phyloP scores from a whole-genome alignment of 1,140 invertebrate species.

The Scylla paramamosain region DNA sequence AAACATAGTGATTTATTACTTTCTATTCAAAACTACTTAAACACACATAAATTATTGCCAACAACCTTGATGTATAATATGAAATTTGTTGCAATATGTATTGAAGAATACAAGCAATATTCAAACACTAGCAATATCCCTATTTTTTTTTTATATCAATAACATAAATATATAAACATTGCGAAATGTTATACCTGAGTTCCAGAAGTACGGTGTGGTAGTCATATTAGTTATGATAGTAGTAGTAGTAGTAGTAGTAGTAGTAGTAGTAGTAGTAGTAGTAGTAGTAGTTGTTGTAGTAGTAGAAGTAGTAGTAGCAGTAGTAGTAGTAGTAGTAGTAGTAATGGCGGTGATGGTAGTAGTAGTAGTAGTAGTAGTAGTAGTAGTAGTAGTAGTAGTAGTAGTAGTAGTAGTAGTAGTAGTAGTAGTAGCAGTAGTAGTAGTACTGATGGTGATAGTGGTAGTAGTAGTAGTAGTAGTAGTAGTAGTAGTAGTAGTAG shows the following conservation, averaged over 20 bases:
- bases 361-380: constrained; percentile 22
- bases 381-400: constrained; percentile 24
- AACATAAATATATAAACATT: no score
- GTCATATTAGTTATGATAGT: no score
- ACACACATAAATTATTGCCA: no score
- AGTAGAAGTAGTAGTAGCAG: not conserved
- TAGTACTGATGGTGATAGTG: not conserved
- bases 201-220: no score
- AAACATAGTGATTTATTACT: no score
- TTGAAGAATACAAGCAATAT: no score
- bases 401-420: constrained; percentile 23
- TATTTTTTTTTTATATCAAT: no score
- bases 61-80: no score
- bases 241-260: not conserved
- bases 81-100: no score
- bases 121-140: no score
- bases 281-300: not conserved
- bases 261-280: not conserved
- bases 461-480: not conserved
- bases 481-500: constrained; percentile 6
- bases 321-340: constrained; percentile 23
- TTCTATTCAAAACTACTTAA: no score
- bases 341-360: not conserved
- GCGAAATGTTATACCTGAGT: no score
- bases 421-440: not conserved